A percentile compares a stretch with the other conserved stretches of the same genome.
Evolutionary conservation across 2,113 vertebrate genomes (phyloP).

Genomic region (Hiodon alosoides): DNA sequence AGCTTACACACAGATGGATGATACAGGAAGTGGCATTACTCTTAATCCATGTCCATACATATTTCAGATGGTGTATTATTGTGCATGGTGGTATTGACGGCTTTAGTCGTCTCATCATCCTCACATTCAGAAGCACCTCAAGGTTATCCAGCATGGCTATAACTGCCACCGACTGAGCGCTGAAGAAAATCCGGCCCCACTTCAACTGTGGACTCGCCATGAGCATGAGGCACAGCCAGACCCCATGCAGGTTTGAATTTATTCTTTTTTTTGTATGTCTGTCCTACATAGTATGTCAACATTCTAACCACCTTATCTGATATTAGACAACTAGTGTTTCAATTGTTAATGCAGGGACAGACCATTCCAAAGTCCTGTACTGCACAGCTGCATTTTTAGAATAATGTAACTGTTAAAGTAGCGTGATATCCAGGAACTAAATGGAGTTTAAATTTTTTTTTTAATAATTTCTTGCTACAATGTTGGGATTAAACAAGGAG

Average conservation of each 20-base stretch:
- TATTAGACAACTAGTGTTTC: constrained; percentile 1
- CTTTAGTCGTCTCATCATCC: constrained; percentile 10
- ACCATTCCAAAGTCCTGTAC: background rate
- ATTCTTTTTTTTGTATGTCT: background rate
- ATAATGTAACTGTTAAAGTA: background rate
- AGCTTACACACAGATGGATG: background rate
- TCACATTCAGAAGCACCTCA: constrained; percentile 1
- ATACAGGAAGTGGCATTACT: background rate
- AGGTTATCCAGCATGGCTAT: background rate
- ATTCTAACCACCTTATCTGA: constrained; percentile 2
- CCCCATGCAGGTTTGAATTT: constrained; percentile 4
- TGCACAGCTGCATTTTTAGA: background rate
- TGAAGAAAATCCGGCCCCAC: background rate
- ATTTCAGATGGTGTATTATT: constrained; percentile 15
- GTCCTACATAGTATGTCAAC: background rate
- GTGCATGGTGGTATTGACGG: constrained; percentile 17
- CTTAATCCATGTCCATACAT: background rate
- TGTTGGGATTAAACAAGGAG: constrained; percentile 1
- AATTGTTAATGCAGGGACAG: constrained; percentile 4
- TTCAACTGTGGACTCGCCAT: constrained; percentile 4
- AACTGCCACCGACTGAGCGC: background rate
- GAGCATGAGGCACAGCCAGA: background rate
- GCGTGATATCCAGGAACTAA: background rate
- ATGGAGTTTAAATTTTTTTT: background rate
- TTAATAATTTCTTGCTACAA: constrained; percentile 4